Evolutionary conservation across 2,113 vertebrate species (phyloP).

Genomic region (Himantopus leucocephalus): DNA sequence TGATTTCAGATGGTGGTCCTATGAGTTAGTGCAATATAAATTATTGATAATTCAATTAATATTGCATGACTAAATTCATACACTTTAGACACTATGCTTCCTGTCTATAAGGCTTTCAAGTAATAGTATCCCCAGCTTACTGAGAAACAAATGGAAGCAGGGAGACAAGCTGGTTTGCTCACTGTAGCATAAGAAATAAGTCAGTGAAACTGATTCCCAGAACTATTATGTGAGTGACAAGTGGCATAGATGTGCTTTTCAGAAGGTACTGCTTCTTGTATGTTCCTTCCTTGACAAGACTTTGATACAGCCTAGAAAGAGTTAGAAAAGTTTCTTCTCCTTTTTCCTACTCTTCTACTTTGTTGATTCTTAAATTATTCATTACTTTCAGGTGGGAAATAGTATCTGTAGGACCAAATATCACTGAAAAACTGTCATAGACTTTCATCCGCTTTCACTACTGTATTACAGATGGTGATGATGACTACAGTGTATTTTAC

Average conservation of each 20-base stretch:
- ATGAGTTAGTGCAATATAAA: background rate
- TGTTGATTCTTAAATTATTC: background rate
- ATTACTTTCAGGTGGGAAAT: background rate
- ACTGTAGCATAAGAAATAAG: background rate
- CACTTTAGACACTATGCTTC: background rate
- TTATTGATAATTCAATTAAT: constrained; percentile 14
- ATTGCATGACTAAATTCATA: background rate
- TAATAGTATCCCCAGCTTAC: background rate
- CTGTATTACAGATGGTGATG: background rate
- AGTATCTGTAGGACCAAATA: background rate
- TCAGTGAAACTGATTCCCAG: background rate
- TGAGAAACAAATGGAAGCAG: background rate
- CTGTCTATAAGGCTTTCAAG: background rate
- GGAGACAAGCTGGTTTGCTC: background rate
- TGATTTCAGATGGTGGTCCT: background rate
- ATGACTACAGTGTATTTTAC: background rate
- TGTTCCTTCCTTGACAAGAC: background rate
- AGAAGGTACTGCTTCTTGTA: background rate
- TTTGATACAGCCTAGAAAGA: background rate
- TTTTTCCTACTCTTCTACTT: background rate
- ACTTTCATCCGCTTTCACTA: background rate
- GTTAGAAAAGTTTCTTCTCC: background rate
- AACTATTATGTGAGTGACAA: background rate
- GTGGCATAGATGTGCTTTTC: background rate
- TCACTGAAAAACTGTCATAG: background rate